Evolutionary conservation across 2,113 vertebrate species (phyloP).

Genomic region (Platycercus adscitus): DNA sequence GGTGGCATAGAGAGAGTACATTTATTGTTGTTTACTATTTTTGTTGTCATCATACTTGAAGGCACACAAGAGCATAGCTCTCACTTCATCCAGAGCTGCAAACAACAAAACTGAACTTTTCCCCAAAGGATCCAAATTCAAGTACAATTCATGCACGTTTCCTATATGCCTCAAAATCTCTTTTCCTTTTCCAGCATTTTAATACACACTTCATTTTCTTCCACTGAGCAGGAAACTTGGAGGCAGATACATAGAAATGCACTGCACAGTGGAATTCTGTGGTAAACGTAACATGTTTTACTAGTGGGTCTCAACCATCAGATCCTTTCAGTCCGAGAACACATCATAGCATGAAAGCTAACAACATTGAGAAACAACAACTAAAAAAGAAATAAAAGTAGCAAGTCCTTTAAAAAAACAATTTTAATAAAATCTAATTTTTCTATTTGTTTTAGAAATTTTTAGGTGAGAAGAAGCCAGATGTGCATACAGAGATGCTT

Average conservation of each 20-base stretch:
- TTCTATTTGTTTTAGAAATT: neutral
- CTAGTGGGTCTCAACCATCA: neutral
- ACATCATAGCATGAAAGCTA: neutral
- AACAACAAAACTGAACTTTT: neutral
- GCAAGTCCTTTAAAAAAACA: neutral
- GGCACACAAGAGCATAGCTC: neutral
- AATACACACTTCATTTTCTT: neutral
- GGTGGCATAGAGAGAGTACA: neutral
- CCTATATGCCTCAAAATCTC: neutral
- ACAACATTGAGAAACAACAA: neutral
- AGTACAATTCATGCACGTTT: accelerated
- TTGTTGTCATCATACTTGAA: neutral
- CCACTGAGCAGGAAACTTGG: neutral
- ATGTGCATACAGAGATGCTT: neutral
- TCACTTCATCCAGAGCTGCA: neutral
- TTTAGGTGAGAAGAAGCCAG: neutral
- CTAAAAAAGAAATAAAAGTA: accelerated
- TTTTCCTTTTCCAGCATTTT: neutral
- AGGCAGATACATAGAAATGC: neutral
- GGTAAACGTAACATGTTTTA: neutral
- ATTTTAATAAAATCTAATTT: neutral
- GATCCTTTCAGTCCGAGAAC: neutral
- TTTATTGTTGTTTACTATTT: neutral
- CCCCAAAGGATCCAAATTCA: neutral
- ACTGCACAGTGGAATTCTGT: neutral